phyloP scores from a whole-genome alignment of 1,140 invertebrate species.

The Eriosoma lanigerum region DNA sequence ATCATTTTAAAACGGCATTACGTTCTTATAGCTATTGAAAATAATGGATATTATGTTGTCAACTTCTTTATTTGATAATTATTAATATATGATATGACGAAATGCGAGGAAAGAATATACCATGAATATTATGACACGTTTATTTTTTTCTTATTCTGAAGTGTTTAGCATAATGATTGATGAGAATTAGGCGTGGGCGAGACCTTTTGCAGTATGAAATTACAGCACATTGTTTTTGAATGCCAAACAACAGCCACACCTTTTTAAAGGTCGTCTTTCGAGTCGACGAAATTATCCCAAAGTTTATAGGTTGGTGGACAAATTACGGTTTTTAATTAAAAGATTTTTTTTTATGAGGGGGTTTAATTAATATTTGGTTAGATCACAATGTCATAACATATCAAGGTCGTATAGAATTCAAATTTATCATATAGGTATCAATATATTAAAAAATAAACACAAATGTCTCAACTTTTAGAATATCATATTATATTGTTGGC shows the following conservation, averaged over 20 bases:
- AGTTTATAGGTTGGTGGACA: not conserved
- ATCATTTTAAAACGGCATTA: too few species aligned
- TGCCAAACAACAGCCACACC: constrained; percentile 47
- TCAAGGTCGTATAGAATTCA: too few species aligned
- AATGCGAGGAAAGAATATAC: not conserved
- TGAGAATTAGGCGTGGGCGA: constrained; percentile 37
- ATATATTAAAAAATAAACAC: not conserved
- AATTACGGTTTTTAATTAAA: not conserved
- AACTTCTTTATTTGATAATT: not conserved
- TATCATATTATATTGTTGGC: not conserved
- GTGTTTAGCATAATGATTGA: constrained; percentile 13
- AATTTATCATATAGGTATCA: too few species aligned
- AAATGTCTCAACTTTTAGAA: not conserved
- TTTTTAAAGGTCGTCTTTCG: constrained; percentile 37
- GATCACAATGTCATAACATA: not conserved
- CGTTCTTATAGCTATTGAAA: too few species aligned
- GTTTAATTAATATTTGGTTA: not conserved
- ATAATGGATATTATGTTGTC: not conserved
- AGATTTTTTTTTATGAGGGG: not conserved
- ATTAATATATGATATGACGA: not conserved
- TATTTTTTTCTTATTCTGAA: not conserved
- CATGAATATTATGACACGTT: not conserved
- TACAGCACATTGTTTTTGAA: constrained; percentile 13
- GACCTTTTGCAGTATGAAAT: constrained; percentile 35
- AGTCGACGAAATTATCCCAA: constrained; percentile 4